Base-by-base conservation (phyloP, 2,888 invertebrate species). In the Drosophila pseudotalamancana region DNA sequence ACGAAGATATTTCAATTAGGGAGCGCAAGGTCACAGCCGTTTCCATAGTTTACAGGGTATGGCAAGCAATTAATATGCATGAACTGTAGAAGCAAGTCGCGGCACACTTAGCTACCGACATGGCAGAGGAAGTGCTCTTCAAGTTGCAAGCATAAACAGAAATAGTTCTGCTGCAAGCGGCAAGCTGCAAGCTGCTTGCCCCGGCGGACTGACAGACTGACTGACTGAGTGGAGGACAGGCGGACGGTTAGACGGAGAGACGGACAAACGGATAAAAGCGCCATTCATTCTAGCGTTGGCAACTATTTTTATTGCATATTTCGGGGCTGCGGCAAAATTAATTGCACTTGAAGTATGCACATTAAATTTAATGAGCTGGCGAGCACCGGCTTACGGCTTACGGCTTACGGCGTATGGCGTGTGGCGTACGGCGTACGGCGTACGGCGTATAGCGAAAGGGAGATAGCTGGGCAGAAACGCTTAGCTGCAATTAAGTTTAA, bases 221-320 rank as follows among this genome's bases (percentile, higher is more conserved):
- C 37, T 23, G 31, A 25, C 35, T 19, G 25, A 35, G n/a, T n/a
- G n/a, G n/a, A n/a, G n/a, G n/a, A 12, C 27, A 1, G 40, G 21
- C 19, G 14, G 14, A 6, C 21, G n/a, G n/a, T n/a, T n/a, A 1
- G 37, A 23, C 25, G 3, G 25, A 23, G 35, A 16, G 27, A 23
- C 9, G 2, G 48, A 9, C 14, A 8, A 8, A 27, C 32, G 4
- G 40, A 49, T 34, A 23, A 35, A 35, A n/a, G 46, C 31, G 18
- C 55, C 43, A 67, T 74, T 63, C 63, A 65, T 79, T 77, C 57
- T 62, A 50, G 48, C 27, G 23, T 53, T 60, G 62, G 62, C 57
- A 77, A 74, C 80, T 79, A 82, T 85, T 85, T 82, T 77, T 74
- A 82, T 82, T 79, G 82, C 77, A 83, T 83, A 77, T 81, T 80